Evolutionary conservation across 2,888 invertebrate species (phyloP).

Genomic region (Allygus modestus): DNA sequence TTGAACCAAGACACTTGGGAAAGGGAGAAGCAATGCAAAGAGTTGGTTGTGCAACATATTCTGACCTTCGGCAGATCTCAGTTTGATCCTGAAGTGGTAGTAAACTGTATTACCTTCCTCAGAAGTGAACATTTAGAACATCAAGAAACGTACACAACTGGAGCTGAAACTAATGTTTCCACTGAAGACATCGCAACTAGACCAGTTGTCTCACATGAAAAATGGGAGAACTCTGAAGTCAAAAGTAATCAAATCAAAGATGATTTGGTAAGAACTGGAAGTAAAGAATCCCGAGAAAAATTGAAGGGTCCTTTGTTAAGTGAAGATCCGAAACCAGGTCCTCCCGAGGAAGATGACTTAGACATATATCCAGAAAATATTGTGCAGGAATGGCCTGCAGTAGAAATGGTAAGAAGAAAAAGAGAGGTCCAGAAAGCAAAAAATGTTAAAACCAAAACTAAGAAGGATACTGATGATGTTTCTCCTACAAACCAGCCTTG

Average conservation of each 20-base stretch:
- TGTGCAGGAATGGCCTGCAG: conserved; percentile 11
- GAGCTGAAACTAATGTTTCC: no score
- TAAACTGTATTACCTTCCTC: neutral
- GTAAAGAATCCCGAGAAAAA: neutral
- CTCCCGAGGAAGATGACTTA: neutral
- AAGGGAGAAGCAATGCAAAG: neutral
- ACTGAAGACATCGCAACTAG: neutral
- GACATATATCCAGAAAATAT: conserved; percentile 25
- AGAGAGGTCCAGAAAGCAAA: neutral
- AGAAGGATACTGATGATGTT: neutral
- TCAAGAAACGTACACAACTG: no score
- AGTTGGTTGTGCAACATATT: neutral
- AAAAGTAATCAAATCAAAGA: neutral
- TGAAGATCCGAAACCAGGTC: neutral
- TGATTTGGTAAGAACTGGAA: neutral
- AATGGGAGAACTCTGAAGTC: neutral
- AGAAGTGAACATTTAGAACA: neutral
- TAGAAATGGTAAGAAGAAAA: neutral
- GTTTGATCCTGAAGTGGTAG: neutral
- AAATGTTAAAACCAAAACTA: neutral
- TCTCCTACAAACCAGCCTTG: no score
- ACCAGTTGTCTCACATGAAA: neutral
- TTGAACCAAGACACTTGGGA: neutral
- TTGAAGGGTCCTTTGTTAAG: neutral
- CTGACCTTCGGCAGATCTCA: neutral